These are phyloP conservation scores for Camponotus vicinus DNA, from an alignment of 1,140 invertebrate genomes.

Conservation along the genomic window DNA sequence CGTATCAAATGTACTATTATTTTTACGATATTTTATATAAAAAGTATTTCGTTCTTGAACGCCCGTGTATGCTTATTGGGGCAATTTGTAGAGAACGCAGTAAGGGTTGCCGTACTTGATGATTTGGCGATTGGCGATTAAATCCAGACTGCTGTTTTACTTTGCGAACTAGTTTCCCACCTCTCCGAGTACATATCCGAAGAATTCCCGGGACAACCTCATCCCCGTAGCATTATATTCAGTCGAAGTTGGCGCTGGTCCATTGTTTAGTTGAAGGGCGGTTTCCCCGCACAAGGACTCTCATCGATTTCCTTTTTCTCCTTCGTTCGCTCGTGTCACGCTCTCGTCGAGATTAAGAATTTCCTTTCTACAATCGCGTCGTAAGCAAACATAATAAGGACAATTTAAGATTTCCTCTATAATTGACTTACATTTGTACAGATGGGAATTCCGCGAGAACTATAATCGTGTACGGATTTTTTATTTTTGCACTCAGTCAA, in stretches of 20 bases:
- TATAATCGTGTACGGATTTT: not conserved
- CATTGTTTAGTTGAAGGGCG: slow-evolving; percentile 61
- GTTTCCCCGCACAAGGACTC: slow-evolving; percentile 46
- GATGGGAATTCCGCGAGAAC: not conserved
- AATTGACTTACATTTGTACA: not conserved
- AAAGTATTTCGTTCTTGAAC: slow-evolving; percentile 29
- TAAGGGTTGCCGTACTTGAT: slow-evolving; percentile 32
- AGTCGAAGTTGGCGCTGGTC: slow-evolving; percentile 41
- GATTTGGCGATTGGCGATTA: slow-evolving; percentile 46
- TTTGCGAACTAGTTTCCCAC: slow-evolving; percentile 48
- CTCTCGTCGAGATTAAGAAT: slow-evolving; percentile 44
- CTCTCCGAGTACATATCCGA: not conserved
- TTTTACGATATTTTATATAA: not conserved
- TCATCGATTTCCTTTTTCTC: slow-evolving; percentile 57
- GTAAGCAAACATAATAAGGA: not conserved
- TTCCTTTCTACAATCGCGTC: slow-evolving; percentile 13
- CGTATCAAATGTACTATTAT: not conserved
- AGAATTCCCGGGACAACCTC: slow-evolving; percentile 52
- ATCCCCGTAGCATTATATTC: slow-evolving; percentile 5
- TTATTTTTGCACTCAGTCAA: too few species aligned
- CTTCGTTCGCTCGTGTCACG: slow-evolving; percentile 24
- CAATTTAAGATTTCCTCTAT: not conserved
- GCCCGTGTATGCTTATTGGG: slow-evolving; percentile 28
- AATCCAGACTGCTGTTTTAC: slow-evolving; percentile 34
- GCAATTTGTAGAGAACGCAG: slow-evolving; percentile 39